These are phyloP conservation scores for Cancer borealis DNA, from an alignment of 2,888 invertebrate species.

Conservation along the genomic window DNA sequence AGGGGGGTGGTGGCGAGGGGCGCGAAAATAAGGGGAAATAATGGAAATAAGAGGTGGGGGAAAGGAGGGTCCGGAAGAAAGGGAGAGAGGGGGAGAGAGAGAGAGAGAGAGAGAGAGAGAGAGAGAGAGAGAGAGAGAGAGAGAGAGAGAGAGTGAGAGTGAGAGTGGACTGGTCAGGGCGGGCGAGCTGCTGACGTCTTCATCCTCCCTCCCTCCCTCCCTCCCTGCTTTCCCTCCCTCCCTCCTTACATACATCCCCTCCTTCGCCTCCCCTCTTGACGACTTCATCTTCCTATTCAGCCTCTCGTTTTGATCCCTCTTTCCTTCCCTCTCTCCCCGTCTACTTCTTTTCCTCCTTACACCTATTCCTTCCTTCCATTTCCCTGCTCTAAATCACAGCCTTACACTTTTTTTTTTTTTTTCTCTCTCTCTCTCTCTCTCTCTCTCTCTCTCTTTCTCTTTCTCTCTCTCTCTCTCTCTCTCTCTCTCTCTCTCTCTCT, in stretches of 20 bases:
- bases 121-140: not conserved
- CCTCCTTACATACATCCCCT: not conserved
- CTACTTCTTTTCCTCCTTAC: not conserved
- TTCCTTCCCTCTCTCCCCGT: not conserved
- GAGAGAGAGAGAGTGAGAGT: not conserved
- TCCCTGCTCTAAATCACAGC: not conserved
- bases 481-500: constrained; percentile 56
- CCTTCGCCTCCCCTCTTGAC: not conserved
- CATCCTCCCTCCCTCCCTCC: not conserved
- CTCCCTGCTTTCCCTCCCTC: not conserved
- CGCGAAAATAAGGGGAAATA: constrained; percentile 63
- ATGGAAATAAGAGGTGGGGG: constrained; percentile 30
- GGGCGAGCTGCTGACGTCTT: constrained; percentile 36
- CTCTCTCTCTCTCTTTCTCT: not conserved
- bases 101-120: not conserved
- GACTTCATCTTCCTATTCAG: constrained; percentile 34
- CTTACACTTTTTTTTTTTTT: not conserved
- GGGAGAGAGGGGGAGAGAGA: constrained; percentile 6
- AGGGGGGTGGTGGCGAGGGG: constrained; percentile 31
- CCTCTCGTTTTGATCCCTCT: constrained; percentile 1
- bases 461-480: not conserved
- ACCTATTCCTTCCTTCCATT: not conserved
- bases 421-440: not conserved
- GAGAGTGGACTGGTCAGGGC: constrained; percentile 37
- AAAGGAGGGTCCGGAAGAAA: constrained; percentile 27